These are phyloP conservation scores for Rynchops niger DNA, from an alignment of 2,113 vertebrate species.

Conservation along the genomic window DNA sequence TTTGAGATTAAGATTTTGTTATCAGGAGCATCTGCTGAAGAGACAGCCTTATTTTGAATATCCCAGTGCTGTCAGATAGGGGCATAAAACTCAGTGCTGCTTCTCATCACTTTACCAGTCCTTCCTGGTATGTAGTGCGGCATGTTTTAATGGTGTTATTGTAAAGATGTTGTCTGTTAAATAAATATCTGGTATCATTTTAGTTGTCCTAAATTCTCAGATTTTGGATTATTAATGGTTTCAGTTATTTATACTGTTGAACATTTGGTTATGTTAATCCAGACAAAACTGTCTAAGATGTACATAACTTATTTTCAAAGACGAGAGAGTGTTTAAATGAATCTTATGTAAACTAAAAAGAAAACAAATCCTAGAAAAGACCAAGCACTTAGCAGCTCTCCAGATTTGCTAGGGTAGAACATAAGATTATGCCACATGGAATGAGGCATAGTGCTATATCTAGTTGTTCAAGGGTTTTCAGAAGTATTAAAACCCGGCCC, in stretches of 20 bases:
- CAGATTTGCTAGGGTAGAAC: neutral
- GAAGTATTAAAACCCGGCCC: accelerated
- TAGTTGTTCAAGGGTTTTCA: neutral
- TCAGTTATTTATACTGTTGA: neutral
- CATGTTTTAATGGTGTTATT: neutral
- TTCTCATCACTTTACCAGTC: neutral
- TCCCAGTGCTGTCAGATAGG: neutral
- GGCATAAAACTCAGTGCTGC: neutral
- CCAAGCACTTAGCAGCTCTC: neutral
- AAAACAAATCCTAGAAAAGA: neutral
- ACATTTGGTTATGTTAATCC: neutral
- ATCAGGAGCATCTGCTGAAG: neutral
- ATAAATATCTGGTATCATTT: neutral
- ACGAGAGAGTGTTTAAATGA: neutral
- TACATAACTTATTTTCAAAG: neutral
- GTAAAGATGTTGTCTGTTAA: neutral
- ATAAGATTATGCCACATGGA: neutral
- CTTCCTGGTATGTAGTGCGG: neutral
- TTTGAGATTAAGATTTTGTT: neutral
- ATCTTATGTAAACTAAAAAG: neutral
- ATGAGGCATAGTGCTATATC: neutral
- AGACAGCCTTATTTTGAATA: neutral
- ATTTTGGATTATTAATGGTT: neutral
- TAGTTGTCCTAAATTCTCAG: neutral
- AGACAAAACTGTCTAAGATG: neutral